Conservation (phyloP, 2,113 vertebrate species). For the Hippopotamus amphibius region DNA sequence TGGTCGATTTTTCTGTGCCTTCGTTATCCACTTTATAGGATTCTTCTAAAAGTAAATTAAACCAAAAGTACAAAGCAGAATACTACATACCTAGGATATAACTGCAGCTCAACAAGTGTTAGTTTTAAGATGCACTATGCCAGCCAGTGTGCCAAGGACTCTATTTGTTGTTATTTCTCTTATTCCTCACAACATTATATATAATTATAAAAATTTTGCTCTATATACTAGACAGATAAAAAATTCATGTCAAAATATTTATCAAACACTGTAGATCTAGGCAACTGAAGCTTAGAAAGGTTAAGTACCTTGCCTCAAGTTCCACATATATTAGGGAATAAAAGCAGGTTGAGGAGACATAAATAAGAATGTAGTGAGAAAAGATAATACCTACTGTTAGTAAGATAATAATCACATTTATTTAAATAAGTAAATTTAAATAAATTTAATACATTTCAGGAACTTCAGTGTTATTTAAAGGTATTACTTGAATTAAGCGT, state of each 20-base stretch:
- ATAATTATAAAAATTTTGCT: not conserved
- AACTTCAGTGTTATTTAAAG: not conserved
- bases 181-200: not conserved
- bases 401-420: not conserved
- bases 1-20: not conserved
- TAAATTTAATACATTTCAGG: not conserved
- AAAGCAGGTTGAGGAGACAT: not conserved
- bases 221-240: not conserved
- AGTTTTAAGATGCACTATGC: not conserved
- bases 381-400: not conserved
- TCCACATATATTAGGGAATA: not conserved
- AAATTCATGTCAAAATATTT: not conserved
- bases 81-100: not conserved
- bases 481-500: not conserved
- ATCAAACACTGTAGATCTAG: not conserved
- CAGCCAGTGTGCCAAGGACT: not conserved
- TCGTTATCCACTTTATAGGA: no score
- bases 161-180: not conserved
- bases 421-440: not conserved
- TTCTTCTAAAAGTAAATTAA: not conserved
- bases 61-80: not conserved
- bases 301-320: not conserved
- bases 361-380: not conserved
- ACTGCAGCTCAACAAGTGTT: not conserved
- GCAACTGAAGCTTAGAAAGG: not conserved